phyloP scores from a whole-genome alignment of 2,113 vertebrate species.

The Ceyx margarethae region DNA sequence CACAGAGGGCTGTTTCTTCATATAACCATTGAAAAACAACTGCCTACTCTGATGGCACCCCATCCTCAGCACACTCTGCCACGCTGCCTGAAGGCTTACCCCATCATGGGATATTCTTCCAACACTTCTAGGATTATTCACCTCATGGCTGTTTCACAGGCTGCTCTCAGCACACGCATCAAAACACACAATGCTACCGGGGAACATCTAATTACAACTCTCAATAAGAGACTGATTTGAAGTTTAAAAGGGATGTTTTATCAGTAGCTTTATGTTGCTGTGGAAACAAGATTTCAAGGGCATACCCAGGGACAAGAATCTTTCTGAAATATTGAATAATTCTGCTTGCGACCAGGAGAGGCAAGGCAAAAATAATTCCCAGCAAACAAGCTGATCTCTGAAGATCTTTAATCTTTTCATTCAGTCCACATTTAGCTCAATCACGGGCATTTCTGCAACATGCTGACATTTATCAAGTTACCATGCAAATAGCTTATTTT shows the following conservation, averaged over 20 bases:
- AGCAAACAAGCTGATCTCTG: background rate
- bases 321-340: background rate
- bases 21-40: background rate
- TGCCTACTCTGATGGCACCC: background rate
- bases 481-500: constrained; percentile 19
- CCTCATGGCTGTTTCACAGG: background rate
- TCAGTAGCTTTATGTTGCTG: constrained; percentile 33
- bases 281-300: constrained; percentile 55
- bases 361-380: constrained; percentile 15
- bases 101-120: background rate
- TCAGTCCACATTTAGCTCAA: constrained; percentile 14
- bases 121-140: background rate
- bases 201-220: background rate
- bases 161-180: background rate
- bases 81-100: background rate
- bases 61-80: background rate
- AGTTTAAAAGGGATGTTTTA: constrained; percentile 27
- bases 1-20: background rate
- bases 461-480: constrained; percentile 2
- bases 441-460: background rate
- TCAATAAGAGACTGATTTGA: background rate
- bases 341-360: background rate
- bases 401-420: background rate
- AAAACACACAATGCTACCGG: background rate
- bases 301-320: constrained; percentile 11